Evolutionary conservation across 2,113 vertebrate species (phyloP).

Genomic region (Apodemus sylvaticus): DNA sequence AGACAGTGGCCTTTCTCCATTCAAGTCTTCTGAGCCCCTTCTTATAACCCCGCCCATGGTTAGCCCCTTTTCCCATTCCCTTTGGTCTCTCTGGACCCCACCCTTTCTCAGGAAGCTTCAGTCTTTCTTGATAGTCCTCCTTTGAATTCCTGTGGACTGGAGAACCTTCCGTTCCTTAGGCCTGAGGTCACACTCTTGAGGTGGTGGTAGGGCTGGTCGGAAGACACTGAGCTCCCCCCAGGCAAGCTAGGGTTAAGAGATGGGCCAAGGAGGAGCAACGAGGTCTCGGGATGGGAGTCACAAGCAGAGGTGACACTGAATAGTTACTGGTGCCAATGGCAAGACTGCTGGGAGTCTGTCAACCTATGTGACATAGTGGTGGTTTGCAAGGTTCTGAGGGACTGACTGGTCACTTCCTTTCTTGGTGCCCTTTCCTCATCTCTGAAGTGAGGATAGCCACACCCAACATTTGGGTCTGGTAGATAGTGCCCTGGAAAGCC

Average conservation of each 20-base stretch:
- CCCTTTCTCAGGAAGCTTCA: background rate
- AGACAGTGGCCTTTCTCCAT: background rate
- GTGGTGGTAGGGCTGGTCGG: background rate
- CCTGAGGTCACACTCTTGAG: background rate
- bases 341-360: background rate
- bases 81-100: background rate
- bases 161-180: background rate
- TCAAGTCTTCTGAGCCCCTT: background rate
- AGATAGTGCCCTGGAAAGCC: background rate
- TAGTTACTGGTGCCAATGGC: background rate
- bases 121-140: background rate
- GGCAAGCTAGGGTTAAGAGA: background rate
- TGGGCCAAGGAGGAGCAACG: background rate
- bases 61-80: background rate
- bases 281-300: background rate
- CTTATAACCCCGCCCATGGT: background rate
- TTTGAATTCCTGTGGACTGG: background rate
- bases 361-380: background rate
- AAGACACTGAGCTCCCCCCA: background rate
- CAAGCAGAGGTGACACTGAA: background rate
- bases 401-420: conserved; percentile 11
- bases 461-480: background rate
- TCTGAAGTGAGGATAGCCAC: conserved; percentile 32
- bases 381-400: conserved; percentile 30
- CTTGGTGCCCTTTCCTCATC: conserved; percentile 28